Evolutionary conservation across 2,888 invertebrate species (phyloP).

Genomic region (Schizaphis graminum): DNA sequence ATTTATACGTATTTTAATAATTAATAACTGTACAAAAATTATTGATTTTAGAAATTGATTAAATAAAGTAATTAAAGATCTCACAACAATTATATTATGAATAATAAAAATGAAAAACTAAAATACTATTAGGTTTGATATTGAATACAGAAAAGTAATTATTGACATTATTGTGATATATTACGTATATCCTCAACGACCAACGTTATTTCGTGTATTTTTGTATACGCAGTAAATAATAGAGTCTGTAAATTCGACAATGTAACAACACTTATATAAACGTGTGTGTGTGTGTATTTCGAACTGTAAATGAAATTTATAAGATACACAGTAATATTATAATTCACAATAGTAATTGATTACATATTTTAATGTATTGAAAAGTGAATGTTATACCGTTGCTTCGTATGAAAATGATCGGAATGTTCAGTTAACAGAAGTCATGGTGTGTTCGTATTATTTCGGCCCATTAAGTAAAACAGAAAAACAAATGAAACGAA

Average conservation of each 20-base stretch:
- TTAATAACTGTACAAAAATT: neutral
- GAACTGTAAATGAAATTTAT: neutral
- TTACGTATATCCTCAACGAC: neutral
- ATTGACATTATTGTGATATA: neutral
- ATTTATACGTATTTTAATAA: neutral
- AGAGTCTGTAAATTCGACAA: neutral
- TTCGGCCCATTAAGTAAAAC: constrained; percentile 57
- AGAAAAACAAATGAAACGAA: constrained; percentile 59
- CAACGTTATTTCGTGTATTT: neutral
- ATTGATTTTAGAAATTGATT: neutral
- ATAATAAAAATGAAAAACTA: neutral
- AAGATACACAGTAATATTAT: neutral
- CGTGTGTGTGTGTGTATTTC: neutral
- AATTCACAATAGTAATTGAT: neutral
- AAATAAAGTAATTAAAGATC: neutral
- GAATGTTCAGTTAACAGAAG: constrained; percentile 28
- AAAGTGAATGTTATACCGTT: neutral
- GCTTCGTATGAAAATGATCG: neutral
- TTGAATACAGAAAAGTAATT: neutral
- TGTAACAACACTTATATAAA: neutral
- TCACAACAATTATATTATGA: neutral
- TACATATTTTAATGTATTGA: neutral
- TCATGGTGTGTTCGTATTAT: constrained; percentile 8
- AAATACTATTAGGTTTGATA: neutral
- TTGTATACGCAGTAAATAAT: neutral